phyloP scores from a whole-genome alignment of 2,113 vertebrate species.

The Epinephelus moara region DNA sequence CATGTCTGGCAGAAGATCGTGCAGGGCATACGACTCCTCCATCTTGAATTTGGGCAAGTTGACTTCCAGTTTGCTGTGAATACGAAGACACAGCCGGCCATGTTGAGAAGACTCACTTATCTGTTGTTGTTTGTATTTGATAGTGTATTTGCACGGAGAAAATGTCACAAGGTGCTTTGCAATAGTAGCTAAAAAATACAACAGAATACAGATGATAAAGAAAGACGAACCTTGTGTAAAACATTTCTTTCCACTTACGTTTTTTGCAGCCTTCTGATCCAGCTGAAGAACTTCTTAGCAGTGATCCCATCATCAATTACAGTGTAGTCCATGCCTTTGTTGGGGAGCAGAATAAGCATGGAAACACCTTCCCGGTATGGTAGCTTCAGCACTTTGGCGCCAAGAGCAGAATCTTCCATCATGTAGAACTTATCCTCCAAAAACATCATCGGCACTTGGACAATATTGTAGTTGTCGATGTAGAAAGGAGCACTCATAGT shows the following conservation, averaged over 20 bases:
- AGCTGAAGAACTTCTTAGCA: constrained; percentile 84
- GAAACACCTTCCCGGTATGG: constrained; percentile 88
- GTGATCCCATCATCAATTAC: constrained; percentile 89
- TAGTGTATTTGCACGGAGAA: not conserved
- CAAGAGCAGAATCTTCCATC: constrained; percentile 83
- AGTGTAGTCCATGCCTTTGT: constrained; percentile 86
- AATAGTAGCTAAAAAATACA: not conserved
- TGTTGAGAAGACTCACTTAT: not conserved
- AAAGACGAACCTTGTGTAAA: not conserved
- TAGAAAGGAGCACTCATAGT: constrained; percentile 86
- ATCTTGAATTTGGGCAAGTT: constrained; percentile 92
- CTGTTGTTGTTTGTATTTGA: not conserved
- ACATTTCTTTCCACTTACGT: constrained; percentile 61
- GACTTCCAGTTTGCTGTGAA: constrained; percentile 88
- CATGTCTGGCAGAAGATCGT: constrained; percentile 86
- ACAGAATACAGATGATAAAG: not conserved
- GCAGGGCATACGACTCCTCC: constrained; percentile 89
- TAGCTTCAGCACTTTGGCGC: constrained; percentile 88
- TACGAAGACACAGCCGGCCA: not conserved
- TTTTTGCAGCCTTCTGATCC: constrained; percentile 86
- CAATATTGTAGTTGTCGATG: constrained; percentile 89
- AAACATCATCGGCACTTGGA: constrained; percentile 92
- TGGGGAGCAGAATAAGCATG: constrained; percentile 92
- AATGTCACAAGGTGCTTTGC: not conserved
- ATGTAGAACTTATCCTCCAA: constrained; percentile 82